Evolutionary conservation across 2,797 vertebrate genomes (phyloP), one percentile per base, ranked within the genome.

Genomic region (Streptopelia turtur): DNA sequence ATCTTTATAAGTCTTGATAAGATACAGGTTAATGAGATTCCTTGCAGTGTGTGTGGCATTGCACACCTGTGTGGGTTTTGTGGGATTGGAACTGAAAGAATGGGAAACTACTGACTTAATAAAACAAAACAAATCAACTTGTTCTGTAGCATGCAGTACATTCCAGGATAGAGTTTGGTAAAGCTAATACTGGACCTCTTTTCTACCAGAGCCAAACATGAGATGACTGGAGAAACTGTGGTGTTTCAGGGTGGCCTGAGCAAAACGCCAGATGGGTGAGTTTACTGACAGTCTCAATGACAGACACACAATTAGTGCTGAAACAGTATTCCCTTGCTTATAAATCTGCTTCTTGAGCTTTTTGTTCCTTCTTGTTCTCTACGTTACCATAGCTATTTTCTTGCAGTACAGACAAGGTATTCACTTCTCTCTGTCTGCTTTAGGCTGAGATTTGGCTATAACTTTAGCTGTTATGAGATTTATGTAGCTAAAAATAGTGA

Each of bases 221-320:
- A 98, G 2, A 98, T 99, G 76, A 99, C 98, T 66, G 98, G 98
- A 90, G 99, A 99, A 71, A 99, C 99, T 2, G 99, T 99, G 93
- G 98, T 99, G 70, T 99, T 99, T 97, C 99, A 99, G 94, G 99
- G 98, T 43, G 98, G 98, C 75, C 97, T 99, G 89, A 99, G 99
- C 31, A 99, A 99, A 98, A 99, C 99, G 7, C 99, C 99, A 14
- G 99, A 99, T 91, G 99, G 99, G 99, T 99, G 98, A 98, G 97
- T 92, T 72, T 86, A 63, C 16, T 81, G 20, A 8, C 31, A 43
- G 43, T 70, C 27, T 80, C 28, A 23, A 6, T 55, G 31, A 31
- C 31, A 90, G 57, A 59, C 24, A 30, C 9, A 27, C 4, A 65
- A 3, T 60, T 13, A 65, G 14, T 35, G 18, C 37, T 83, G 31